Percentiles rank a stretch among this genome's conserved stretches.
Conservation (phyloP, 2,888 invertebrate species). For the Pocota personata region DNA sequence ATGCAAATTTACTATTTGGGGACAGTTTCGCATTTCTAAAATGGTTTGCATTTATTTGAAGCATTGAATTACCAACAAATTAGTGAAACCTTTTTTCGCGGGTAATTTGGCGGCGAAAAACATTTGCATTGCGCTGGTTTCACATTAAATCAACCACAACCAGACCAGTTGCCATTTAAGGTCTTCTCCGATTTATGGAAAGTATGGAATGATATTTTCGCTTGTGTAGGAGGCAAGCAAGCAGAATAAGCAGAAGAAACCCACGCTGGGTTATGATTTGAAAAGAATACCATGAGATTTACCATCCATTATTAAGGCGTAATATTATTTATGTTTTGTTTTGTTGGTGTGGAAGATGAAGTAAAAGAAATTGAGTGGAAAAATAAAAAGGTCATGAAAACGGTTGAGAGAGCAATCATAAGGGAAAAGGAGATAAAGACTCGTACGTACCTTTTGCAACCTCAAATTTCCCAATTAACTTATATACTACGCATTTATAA, state of each 20-base stretch:
- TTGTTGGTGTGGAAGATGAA: neutral
- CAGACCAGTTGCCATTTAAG: constrained; percentile 15
- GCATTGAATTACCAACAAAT: constrained; percentile 29
- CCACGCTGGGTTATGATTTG: neutral
- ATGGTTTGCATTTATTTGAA: neutral
- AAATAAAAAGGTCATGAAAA: neutral
- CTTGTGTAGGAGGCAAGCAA: neutral
- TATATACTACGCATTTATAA: neutral
- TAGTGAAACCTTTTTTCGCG: constrained; percentile 5
- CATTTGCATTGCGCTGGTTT: neutral
- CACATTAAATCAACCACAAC: neutral
- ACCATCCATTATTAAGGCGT: constrained; percentile 8
- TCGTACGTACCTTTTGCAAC: neutral
- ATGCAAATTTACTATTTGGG: constrained; percentile 7
- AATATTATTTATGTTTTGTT: neutral
- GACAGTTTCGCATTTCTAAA: neutral
- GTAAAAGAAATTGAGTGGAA: neutral
- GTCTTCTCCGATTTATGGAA: constrained; percentile 7
- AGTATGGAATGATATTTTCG: neutral
- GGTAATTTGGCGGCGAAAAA: neutral
- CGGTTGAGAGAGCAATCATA: neutral
- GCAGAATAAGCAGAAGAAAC: neutral
- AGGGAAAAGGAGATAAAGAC: neutral
- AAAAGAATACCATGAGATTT: neutral
- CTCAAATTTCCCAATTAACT: neutral